Conservation (phyloP, 1,140 invertebrate species). For the Whitmania pigra region DNA sequence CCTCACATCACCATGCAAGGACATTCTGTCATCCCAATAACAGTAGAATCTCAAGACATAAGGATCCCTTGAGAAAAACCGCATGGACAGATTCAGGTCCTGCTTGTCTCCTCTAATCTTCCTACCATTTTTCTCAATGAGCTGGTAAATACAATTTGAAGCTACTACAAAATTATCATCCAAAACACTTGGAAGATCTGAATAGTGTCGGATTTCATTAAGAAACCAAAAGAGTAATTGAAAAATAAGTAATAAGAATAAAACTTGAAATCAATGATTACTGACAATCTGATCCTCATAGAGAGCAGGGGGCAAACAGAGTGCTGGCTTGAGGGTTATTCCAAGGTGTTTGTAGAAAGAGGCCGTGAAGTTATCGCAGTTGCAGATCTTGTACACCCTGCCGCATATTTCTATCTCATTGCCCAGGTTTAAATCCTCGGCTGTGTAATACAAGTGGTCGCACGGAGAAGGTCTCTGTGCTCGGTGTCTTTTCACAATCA, state of each 20-base stretch:
- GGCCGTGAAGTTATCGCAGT: constrained; percentile 70
- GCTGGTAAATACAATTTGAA: background rate
- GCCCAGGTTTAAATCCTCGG: constrained; percentile 51
- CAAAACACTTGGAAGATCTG: too few species aligned
- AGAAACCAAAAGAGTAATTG: too few species aligned
- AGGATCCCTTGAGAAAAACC: constrained; percentile 42
- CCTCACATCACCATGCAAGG: constrained; percentile 41
- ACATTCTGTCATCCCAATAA: constrained; percentile 42
- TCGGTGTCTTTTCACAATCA: constrained; percentile 60
- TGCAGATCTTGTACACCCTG: constrained; percentile 62
- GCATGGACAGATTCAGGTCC: constrained; percentile 37
- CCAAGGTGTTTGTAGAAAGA: constrained; percentile 69
- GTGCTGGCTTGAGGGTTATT: constrained; percentile 51
- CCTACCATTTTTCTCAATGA: constrained; percentile 1
- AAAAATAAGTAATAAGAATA: background rate
- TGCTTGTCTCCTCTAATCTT: constrained; percentile 40
- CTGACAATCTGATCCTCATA: constrained; percentile 3
- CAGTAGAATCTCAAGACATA: constrained; percentile 43
- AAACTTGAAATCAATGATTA: background rate
- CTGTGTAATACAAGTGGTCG: constrained; percentile 58
- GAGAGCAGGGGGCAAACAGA: background rate
- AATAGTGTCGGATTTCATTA: too few species aligned
- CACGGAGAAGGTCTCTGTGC: constrained; percentile 56
- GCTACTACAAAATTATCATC: too few species aligned
- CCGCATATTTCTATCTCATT: constrained; percentile 49